These are phyloP conservation scores for Nomada lathburiana DNA, from an alignment of 2,888 invertebrate species.

Conservation along the genomic window DNA sequence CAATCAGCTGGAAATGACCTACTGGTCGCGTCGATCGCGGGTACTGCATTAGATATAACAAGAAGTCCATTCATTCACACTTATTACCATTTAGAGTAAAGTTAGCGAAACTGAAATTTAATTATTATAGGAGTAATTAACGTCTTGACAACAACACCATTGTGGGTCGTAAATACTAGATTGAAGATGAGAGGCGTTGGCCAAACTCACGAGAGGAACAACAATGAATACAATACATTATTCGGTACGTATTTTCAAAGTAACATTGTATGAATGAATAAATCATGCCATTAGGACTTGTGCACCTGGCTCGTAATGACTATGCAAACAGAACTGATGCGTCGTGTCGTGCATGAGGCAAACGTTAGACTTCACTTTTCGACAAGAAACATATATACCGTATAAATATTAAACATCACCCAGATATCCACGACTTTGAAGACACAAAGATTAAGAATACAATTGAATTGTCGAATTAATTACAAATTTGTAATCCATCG, in stretches of 20 bases:
- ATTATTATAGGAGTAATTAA: constrained; percentile 88
- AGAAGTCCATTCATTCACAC: neutral
- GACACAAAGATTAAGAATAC: neutral
- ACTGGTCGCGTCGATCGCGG: constrained; percentile 91
- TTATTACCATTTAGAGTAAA: neutral
- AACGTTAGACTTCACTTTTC: too few relatives aligned
- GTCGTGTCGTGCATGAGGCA: too few relatives aligned
- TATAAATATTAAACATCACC: too few relatives aligned
- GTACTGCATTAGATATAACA: constrained; percentile 80
- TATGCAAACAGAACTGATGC: too few relatives aligned
- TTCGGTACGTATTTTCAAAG: constrained; percentile 74
- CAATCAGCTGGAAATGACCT: constrained; percentile 90
- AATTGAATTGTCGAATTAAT: neutral
- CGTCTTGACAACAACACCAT: constrained; percentile 93
- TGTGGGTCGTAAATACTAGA: constrained; percentile 97
- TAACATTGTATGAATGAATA: neutral
- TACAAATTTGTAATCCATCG: too few relatives aligned
- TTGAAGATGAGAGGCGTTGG: constrained; percentile 91
- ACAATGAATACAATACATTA: constrained; percentile 75
- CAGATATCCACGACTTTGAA: too few relatives aligned
- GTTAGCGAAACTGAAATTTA: neutral
- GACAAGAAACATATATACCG: too few relatives aligned
- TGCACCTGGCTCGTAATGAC: too few relatives aligned
- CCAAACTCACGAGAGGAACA: constrained; percentile 76
- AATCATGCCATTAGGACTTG: neutral